These are phyloP conservation scores for Mastacembelus armatus DNA, from an alignment of 2,797 vertebrate species.

Conservation along the genomic window DNA sequence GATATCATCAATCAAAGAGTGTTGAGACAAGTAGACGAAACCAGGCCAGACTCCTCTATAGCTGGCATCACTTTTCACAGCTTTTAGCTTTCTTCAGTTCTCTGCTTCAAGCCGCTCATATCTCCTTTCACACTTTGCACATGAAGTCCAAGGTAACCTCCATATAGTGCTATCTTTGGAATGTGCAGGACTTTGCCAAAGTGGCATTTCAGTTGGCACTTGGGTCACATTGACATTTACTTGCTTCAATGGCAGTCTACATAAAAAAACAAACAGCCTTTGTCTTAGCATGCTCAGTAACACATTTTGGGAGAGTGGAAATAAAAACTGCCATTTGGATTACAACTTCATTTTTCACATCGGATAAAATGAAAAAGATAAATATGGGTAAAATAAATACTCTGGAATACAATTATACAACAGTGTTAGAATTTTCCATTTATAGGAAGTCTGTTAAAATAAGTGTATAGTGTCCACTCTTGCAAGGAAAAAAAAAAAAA, in stretches of 20 bases:
- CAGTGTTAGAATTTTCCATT: constrained; percentile 43
- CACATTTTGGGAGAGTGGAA: constrained; percentile 38
- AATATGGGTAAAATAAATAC: constrained; percentile 84
- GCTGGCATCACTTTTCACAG: not conserved
- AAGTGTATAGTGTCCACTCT: constrained; percentile 40
- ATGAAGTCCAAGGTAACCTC: constrained; percentile 38
- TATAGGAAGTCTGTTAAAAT: constrained; percentile 56
- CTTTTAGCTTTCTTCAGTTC: constrained; percentile 6
- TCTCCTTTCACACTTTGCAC: constrained; percentile 27
- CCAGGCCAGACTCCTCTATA: not conserved
- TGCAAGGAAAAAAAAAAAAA: constrained; percentile 23
- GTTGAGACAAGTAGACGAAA: not conserved
- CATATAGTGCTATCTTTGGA: constrained; percentile 77
- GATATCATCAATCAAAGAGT: constrained; percentile 1
- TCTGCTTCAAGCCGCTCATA: constrained; percentile 30
- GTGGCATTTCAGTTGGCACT: constrained; percentile 70
- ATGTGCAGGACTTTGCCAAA: constrained; percentile 70
- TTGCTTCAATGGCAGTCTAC: constrained; percentile 25
- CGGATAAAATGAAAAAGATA: constrained; percentile 70
- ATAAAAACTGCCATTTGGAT: constrained; percentile 51
- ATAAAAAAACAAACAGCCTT: constrained; percentile 18
- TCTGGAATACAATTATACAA: constrained; percentile 68
- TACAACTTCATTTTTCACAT: constrained; percentile 62
- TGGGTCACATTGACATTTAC: constrained; percentile 53
- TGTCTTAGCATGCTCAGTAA: not conserved